Evolutionary conservation across 2,113 vertebrate genomes (phyloP).

Genomic region (Lagopus muta): DNA sequence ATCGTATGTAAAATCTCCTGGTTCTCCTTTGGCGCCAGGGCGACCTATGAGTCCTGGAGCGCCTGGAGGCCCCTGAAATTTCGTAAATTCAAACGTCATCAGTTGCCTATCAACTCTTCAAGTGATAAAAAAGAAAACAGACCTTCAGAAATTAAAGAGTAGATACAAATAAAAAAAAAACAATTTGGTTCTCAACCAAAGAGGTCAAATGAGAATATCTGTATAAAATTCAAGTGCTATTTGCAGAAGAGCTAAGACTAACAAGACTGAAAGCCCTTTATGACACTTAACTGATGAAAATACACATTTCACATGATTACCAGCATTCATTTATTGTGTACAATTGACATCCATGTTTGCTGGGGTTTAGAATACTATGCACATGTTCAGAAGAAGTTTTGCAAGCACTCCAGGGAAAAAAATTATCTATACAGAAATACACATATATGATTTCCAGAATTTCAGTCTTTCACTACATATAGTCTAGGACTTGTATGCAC

Average conservation of each 20-base stretch:
- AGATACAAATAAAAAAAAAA: neutral
- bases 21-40: constrained; percentile 91
- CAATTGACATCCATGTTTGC: neutral
- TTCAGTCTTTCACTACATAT: neutral
- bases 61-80: constrained; percentile 84
- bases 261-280: neutral
- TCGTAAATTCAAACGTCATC: neutral
- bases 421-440: neutral
- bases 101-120: neutral
- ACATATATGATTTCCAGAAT: neutral
- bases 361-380: neutral
- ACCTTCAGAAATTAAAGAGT: neutral
- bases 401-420: neutral
- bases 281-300: neutral
- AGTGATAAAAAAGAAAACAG: neutral
- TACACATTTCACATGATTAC: neutral
- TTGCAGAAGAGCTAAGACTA: neutral
- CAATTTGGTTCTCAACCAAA: neutral
- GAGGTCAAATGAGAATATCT: neutral
- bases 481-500: neutral
- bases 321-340: neutral
- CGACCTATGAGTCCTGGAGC: constrained; percentile 84
- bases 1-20: constrained; percentile 87
- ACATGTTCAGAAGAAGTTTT: neutral
- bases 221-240: neutral